These are phyloP conservation scores for Gallinago jamesoni DNA, from an alignment of 2,113 vertebrate genomes.

Conservation along the genomic window DNA sequence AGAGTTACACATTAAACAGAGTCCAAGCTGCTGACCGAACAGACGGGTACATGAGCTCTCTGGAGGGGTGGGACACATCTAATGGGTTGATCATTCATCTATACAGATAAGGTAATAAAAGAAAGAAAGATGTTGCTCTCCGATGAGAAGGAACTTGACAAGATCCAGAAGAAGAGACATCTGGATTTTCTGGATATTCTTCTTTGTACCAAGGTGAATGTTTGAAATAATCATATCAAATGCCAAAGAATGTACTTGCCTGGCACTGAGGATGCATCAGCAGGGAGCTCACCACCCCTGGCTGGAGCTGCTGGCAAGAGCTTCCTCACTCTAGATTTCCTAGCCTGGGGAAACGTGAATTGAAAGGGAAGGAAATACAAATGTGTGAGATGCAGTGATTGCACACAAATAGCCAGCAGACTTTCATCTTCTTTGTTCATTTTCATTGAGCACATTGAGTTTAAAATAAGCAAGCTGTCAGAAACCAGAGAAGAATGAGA, in stretches of 20 bases:
- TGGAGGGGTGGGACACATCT: not conserved
- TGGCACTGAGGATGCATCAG: fast-evolving
- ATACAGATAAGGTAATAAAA: constrained; percentile 74
- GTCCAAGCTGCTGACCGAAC: not conserved
- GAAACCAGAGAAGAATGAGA: not conserved
- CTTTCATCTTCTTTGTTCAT: not conserved
- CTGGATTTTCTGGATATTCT: constrained; percentile 92
- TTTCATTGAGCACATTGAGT: not conserved
- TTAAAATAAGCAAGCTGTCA: not conserved
- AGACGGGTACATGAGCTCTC: not conserved
- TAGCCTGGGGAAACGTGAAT: not conserved
- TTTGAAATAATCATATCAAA: constrained; percentile 51
- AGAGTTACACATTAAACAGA: not conserved
- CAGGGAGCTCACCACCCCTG: not conserved
- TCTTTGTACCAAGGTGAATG: constrained; percentile 81
- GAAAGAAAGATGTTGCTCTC: constrained; percentile 78
- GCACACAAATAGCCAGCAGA: not conserved
- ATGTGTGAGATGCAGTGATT: not conserved
- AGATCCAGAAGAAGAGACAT: constrained; percentile 71
- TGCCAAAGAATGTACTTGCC: constrained; percentile 41
- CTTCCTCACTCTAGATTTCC: not conserved
- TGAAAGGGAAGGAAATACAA: not conserved
- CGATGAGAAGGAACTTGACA: constrained; percentile 66
- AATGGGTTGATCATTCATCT: not conserved
- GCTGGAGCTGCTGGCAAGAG: constrained; percentile 63